Evolutionary conservation across 1,140 invertebrate species (phyloP).

Genomic region (Camponotus vicinus): DNA sequence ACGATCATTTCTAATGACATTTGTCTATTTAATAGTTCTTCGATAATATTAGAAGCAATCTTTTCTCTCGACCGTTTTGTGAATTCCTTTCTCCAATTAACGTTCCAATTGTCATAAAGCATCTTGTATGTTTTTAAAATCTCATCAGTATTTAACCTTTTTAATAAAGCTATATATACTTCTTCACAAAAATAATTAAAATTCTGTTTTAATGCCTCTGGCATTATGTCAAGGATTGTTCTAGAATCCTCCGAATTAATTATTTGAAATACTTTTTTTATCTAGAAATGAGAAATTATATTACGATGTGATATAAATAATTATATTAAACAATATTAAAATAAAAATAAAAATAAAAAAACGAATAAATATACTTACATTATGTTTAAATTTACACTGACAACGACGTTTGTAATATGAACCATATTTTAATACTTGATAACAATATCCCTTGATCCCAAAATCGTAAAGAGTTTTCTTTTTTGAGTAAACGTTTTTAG

Average conservation of each 20-base stretch:
- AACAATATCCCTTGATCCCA: constrained; percentile 40
- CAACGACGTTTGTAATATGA: not conserved
- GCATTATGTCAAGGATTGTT: not conserved
- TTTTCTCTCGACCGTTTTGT: not conserved
- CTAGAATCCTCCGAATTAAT: not conserved
- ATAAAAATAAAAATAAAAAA: not conserved
- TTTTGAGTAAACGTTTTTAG: not conserved
- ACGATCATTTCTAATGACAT: not conserved
- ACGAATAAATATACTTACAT: constrained; percentile 55
- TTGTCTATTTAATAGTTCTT: not conserved
- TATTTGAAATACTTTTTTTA: not conserved
- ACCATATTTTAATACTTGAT: not conserved
- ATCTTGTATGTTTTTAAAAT: constrained; percentile 32
- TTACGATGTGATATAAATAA: not conserved
- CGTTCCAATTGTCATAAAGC: not conserved
- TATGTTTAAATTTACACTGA: not conserved
- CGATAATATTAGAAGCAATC: not conserved
- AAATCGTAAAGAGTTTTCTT: not conserved
- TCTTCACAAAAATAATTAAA: not conserved
- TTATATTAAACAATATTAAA: not conserved
- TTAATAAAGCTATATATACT: not conserved
- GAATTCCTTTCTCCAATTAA: not conserved
- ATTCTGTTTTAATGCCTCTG: not conserved
- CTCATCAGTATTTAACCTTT: not conserved
- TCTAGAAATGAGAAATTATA: not conserved